Base-by-base conservation (phyloP, 2,888 invertebrate species). In the Siphlonurus alternatus region DNA sequence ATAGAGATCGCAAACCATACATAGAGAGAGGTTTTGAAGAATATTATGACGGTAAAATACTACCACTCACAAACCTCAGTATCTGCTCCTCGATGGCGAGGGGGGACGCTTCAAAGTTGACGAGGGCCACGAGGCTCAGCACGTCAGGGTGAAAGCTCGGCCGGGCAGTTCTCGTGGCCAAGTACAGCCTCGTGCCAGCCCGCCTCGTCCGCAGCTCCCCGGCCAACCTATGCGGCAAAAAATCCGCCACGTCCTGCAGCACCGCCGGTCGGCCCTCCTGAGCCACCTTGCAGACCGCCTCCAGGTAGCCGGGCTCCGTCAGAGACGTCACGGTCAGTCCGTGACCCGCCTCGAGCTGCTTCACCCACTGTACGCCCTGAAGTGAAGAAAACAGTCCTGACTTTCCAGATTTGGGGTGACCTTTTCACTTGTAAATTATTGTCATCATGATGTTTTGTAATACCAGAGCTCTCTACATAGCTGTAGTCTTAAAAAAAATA, bases 131-230 rank as follows among this genome's bases (percentile, higher is more conserved):
- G 79, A 93, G 91, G 66, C 92, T 92, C 72, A 94, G 93, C 66
- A 93, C 84, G 75, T 95, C 94, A 0, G 95, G 95, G 67, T 94
- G 76, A 75, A 93, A 95, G 77, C 94, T 94, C 0, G 96, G 96
- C 79, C 95, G 95, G 0, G 92, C 83, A 64, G 94, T 77, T 76
- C 94, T 94, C 1, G 94, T 93, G 0, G 94, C 94, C 72, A 96
- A 85, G 74, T 93, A 95, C 61, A 96, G 81, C 72, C 89, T 86
- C 0, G 78, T 74, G 73, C 93, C 90, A 75, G n/a, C 7, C 7
- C 20, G n/a, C 5, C 38, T 10, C 15, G 15, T 38, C 7, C 22
- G 19, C 59, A 59, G 20, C n/a, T 2, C 23, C 18, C 18, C 22
- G 18, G 2, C 2, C 59, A 59, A 59, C 22, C 23, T 18, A 59